Conservation (phyloP, 64 coral and sea anemone species). For the Montipora sp. region DNA sequence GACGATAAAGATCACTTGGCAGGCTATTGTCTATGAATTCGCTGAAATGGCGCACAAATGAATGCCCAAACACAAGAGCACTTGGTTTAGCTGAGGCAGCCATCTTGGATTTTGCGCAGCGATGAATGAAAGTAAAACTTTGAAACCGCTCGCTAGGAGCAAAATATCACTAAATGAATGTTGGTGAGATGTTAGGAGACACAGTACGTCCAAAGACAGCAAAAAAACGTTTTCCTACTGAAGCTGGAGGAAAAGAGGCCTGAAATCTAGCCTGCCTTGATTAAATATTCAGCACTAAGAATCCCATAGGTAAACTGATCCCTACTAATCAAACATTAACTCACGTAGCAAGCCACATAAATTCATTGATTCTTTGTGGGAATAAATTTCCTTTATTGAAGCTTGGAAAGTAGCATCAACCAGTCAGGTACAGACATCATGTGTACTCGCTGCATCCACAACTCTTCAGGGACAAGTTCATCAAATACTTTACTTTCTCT, state of each 20-base stretch:
- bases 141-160: background rate
- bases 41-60: background rate
- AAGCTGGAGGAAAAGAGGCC: background rate
- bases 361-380: too few relatives aligned
- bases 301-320: background rate
- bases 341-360: too few relatives aligned
- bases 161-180: background rate
- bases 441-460: too few relatives aligned
- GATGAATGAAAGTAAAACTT: background rate
- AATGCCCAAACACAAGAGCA: constrained; percentile 27
- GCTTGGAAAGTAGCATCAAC: too few relatives aligned
- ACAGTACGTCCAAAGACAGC: background rate
- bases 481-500: too few relatives aligned
- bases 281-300: background rate
- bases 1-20: background rate
- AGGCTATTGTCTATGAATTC: background rate
- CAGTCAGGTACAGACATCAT: too few relatives aligned
- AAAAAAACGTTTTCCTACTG: background rate
- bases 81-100: too few relatives aligned
- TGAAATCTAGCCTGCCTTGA: background rate
- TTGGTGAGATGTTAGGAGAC: background rate
- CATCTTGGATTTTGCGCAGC: background rate
- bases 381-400: too few relatives aligned
- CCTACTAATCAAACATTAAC: background rate
- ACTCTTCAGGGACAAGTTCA: too few relatives aligned